phyloP scores from a whole-genome alignment of 2,888 invertebrate species.

The Thecocarcelia acutangulata region DNA sequence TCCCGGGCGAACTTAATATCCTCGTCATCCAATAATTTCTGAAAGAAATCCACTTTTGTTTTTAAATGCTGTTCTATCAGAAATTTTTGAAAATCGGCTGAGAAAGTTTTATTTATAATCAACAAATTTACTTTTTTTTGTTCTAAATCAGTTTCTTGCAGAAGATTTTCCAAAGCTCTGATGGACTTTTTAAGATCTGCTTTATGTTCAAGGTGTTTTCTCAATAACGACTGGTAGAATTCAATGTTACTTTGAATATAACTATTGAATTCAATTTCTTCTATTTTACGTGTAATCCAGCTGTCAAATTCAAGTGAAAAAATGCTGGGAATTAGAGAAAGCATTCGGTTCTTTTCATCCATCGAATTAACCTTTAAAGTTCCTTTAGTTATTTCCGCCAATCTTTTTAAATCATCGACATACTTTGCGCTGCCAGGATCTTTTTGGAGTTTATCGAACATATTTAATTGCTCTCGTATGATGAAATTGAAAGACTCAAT shows the following conservation, averaged over 20 bases:
- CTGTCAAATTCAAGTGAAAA: conserved; percentile 73
- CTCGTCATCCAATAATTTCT: conserved; percentile 69
- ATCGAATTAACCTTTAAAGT: conserved; percentile 72
- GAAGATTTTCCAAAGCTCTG: conserved; percentile 69
- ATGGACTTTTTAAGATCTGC: conserved; percentile 72
- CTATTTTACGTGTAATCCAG: conserved; percentile 72
- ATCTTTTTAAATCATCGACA: conserved; percentile 72
- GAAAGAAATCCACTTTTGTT: conserved; percentile 72
- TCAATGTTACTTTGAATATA: conserved; percentile 71
- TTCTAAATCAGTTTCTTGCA: conserved; percentile 71
- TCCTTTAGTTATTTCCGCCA: conserved; percentile 72
- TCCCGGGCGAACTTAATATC: conserved; percentile 71
- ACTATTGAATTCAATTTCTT: conserved; percentile 71
- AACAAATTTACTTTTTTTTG: conserved; percentile 71
- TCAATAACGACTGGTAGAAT: conserved; percentile 72
- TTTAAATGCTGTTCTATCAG: conserved; percentile 72
- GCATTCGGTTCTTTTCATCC: conserved; percentile 72
- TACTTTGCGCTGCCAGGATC: conserved; percentile 71
- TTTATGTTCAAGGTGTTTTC: conserved; percentile 57
- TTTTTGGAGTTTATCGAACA: conserved; percentile 71
- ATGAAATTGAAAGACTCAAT: conserved; percentile 72
- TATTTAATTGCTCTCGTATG: conserved; percentile 74
- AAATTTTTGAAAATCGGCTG: conserved; percentile 71
- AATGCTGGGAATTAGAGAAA: conserved; percentile 68
- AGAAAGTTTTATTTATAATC: conserved; percentile 71